Percentiles rank a stretch among this genome's conserved stretches.
phyloP scores from a whole-genome alignment of 2,113 vertebrate genomes.

The Phrynocephalus versicolor region DNA sequence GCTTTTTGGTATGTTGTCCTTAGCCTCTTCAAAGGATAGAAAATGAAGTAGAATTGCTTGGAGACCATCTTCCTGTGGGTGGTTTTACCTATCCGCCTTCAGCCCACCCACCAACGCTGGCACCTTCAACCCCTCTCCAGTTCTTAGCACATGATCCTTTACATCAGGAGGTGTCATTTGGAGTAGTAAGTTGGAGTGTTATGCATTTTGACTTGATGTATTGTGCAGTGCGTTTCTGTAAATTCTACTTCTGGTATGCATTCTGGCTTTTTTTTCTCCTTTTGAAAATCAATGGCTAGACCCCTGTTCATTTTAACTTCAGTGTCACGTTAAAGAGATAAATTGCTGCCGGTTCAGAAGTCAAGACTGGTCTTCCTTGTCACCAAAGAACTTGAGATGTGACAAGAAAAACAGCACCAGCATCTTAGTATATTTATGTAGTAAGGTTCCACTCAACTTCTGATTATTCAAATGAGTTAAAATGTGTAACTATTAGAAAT shows the following conservation, averaged over 20 bases:
- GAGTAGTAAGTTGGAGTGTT: constrained; percentile 83
- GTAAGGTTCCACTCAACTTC: too few species aligned
- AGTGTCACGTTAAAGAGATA: too few species aligned
- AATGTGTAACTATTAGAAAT: not conserved
- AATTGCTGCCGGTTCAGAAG: too few species aligned
- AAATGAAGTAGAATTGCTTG: constrained; percentile 94
- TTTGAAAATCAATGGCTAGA: not conserved
- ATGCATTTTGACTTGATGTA: not conserved
- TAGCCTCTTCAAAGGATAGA: constrained; percentile 97
- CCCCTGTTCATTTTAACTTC: too few species aligned
- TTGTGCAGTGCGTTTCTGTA: not conserved
- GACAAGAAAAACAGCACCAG: too few species aligned
- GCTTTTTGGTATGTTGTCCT: not conserved
- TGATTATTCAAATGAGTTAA: not conserved
- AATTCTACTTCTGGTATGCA: constrained; percentile 20
- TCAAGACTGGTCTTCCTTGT: too few species aligned
- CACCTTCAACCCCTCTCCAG: constrained; percentile 91
- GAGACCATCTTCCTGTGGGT: constrained; percentile 93
- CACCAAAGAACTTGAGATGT: too few species aligned
- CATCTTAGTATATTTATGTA: too few species aligned
- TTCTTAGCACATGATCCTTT: constrained; percentile 94
- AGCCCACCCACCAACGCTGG: constrained; percentile 86
- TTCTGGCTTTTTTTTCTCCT: not conserved
- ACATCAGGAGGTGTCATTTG: constrained; percentile 92
- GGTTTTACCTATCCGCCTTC: constrained; percentile 91